Base-by-base conservation (phyloP, 2,797 vertebrate species). In the Hydrocynus forskahlii region DNA sequence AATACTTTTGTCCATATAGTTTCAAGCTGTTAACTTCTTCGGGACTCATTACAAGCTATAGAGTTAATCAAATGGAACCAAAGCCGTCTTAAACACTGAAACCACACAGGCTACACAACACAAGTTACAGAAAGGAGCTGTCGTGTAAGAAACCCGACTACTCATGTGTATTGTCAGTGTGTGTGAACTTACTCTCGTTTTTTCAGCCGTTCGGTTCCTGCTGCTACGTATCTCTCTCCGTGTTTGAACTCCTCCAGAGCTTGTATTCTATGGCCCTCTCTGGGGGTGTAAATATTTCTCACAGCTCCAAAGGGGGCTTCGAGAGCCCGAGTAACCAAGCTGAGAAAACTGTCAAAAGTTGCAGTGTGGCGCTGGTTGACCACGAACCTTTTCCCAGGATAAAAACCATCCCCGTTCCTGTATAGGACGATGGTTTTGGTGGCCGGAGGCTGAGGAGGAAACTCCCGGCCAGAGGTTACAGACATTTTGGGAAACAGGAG, bases 381-480 rank as follows among this genome's bases (percentile, higher is more conserved):
- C 0, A 95, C 91, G n/a, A 94, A 59, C 82, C 88, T 94, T 55
- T 87, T 91, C 1, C 94, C 94, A 35, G 87, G 81, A 3, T 84
- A 95, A 78, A 91, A 95, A 0, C 80, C 88, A 82, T 96, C 94
- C 48, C 95, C 93, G 17, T 95, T 96, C 81, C 91, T 89, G 88
- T 92, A 94, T 23, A 96, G 90, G 5, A 88, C 75, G 40, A 95
- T 87, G 7, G 89, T 93, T 88, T 91, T 93, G 23, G 91, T 91
- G 35, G 59, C 88, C 40, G 82, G 92, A 71, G 74, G 77, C n/a
- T 78, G 78, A 12, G 13, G 76, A 54, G 14, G 19, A 21, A 77
- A 50, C 64, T 3, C 25, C 16, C 45, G 70, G 8, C 48, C 60
- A 10, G 78, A 67, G 50, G 52, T 77, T 62, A 35, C 50, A 19